Evolutionary conservation across 2,797 vertebrate species (phyloP).

Genomic region (Semaprochilodus insignis): DNA sequence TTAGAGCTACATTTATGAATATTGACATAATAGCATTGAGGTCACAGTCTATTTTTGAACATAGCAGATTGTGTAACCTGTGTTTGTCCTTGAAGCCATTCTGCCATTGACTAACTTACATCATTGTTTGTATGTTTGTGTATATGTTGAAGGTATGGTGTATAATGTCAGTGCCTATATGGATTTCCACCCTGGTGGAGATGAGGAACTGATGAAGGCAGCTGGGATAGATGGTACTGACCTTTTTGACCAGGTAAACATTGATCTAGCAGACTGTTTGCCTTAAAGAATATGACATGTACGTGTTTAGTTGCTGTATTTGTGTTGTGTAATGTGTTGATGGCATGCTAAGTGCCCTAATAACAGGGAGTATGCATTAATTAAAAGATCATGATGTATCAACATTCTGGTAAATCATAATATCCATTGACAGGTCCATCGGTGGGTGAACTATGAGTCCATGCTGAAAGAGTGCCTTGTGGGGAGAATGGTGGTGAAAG

Average conservation of each 20-base stretch:
- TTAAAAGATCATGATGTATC: background rate
- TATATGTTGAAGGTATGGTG: constrained; percentile 83
- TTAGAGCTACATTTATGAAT: background rate
- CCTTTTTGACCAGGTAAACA: constrained; percentile 92
- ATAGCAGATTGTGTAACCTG: background rate
- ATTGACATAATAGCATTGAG: background rate
- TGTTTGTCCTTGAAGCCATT: background rate
- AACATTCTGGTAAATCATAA: constrained; percentile 8
- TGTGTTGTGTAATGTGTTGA: too few relatives aligned
- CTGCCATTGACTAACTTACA: too few relatives aligned
- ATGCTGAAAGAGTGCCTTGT: constrained; percentile 97
- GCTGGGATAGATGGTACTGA: constrained; percentile 94
- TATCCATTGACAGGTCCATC: constrained; percentile 84
- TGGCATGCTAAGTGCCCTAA: background rate
- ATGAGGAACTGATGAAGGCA: constrained; percentile 93
- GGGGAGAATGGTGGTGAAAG: constrained; percentile 89
- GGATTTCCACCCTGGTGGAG: constrained; percentile 97
- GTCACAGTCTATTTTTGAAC: background rate
- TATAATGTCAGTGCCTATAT: constrained; percentile 96
- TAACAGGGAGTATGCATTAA: background rate
- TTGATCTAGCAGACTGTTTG: background rate
- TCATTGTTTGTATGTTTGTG: background rate
- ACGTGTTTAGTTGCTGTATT: too few relatives aligned
- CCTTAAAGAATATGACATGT: constrained; percentile 17
- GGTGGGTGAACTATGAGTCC: constrained; percentile 98